A percentile compares a stretch with the other conserved stretches of the same genome.
phyloP scores from a whole-genome alignment of 2,113 vertebrate genomes.

The Rhizomys pruinosus region DNA sequence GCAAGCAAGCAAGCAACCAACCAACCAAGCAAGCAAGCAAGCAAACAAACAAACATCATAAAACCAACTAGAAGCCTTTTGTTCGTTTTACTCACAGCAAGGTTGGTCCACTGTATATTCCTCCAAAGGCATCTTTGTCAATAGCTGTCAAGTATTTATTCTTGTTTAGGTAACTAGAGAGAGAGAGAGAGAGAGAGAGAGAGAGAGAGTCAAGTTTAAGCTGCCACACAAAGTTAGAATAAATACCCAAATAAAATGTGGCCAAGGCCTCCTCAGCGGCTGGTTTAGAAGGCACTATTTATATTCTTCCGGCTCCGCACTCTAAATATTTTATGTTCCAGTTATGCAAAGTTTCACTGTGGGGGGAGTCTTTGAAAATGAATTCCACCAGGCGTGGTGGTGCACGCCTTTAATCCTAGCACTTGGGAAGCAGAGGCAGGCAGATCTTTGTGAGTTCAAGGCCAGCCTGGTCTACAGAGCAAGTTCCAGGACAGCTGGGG shows the following conservation, averaged over 20 bases:
- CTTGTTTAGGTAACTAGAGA: conserved; percentile 94
- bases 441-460: too few relatives aligned
- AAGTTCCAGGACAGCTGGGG: too few relatives aligned
- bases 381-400: too few relatives aligned
- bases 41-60: background rate
- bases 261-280: background rate
- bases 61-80: background rate
- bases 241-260: conserved; percentile 20
- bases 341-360: background rate
- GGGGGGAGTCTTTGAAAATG: conserved; percentile 24
- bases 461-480: too few relatives aligned
- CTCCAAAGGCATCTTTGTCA: conserved; percentile 92
- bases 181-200: background rate
- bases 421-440: too few relatives aligned
- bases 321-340: background rate
- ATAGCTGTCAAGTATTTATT: conserved; percentile 92
- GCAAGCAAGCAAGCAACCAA: too few relatives aligned
- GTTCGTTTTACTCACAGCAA: conserved; percentile 92
- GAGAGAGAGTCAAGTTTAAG: conserved; percentile 18
- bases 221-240: background rate
- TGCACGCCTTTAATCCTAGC: too few relatives aligned
- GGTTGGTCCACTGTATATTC: conserved; percentile 92
- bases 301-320: background rate
- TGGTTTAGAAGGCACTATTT: conserved; percentile 17
- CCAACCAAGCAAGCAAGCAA: too few relatives aligned